Evolutionary conservation across 92 coral and sea anemone genomes (phyloP).

Genomic region (Zoanthus sansibaricus): DNA sequence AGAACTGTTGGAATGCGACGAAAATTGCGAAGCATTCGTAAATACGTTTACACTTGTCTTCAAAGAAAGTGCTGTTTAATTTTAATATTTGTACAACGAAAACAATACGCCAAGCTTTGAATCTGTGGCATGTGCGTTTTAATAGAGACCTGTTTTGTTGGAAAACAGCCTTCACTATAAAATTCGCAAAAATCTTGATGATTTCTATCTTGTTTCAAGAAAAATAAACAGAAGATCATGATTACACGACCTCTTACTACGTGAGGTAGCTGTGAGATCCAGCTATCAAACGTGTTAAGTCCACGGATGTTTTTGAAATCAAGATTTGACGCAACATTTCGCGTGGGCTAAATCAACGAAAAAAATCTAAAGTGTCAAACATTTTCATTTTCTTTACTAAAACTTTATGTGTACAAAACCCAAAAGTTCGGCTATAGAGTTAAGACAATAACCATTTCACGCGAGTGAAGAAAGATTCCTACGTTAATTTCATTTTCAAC

Average conservation of each 20-base stretch:
- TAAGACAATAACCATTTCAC: slow-evolving; percentile 1
- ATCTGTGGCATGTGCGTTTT: background rate
- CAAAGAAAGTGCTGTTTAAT: background rate
- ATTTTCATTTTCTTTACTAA: background rate
- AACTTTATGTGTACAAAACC: background rate
- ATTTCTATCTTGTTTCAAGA: background rate
- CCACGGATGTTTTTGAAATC: background rate
- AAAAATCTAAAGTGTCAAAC: background rate
- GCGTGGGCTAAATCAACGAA: too few relatives aligned
- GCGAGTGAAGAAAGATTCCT: background rate
- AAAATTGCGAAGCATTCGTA: slow-evolving; percentile 32
- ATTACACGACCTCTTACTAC: slow-evolving; percentile 3
- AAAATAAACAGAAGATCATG: slow-evolving; percentile 1
- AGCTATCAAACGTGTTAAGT: background rate
- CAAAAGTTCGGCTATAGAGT: background rate
- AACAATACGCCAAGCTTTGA: background rate
- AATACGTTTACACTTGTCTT: slow-evolving; percentile 12
- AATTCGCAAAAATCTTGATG: slow-evolving; percentile 16
- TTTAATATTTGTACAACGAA: background rate
- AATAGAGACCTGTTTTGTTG: slow-evolving; percentile 5
- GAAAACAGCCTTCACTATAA: slow-evolving; percentile 18
- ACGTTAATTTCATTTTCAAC: background rate
- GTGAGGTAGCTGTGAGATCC: slow-evolving; percentile 5
- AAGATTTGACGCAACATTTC: background rate
- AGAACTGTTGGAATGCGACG: slow-evolving; percentile 32